Evolutionary conservation across 2,113 vertebrate species (phyloP).

Genomic region (Polypterus bichir): DNA sequence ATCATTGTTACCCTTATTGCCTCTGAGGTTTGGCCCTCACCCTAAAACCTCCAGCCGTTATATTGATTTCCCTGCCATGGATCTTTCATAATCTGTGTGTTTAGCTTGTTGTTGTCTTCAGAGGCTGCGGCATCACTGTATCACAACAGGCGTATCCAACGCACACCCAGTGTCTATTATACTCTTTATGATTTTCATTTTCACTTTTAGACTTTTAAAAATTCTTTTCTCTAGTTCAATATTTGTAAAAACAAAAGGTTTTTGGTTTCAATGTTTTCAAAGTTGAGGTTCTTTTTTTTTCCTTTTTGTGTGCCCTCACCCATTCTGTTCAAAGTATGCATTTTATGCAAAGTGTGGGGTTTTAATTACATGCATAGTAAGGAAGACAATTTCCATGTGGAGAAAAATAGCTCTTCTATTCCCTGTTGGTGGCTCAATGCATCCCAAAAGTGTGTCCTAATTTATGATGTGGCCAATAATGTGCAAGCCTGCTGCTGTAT

Average conservation of each 20-base stretch:
- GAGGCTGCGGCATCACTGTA: no score
- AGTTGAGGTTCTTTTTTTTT: conserved; percentile 2
- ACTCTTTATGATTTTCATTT: no score
- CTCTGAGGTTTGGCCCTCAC: no score
- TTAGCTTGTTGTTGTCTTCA: no score
- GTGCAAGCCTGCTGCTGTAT: conserved; percentile 22
- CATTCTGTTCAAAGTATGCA: neutral
- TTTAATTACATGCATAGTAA: conserved; percentile 16
- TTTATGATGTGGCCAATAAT: conserved; percentile 26
- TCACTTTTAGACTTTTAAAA: no score
- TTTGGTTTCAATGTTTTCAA: neutral
- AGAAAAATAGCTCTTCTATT: conserved; percentile 26
- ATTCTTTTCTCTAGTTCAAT: no score
- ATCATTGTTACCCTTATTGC: no score
- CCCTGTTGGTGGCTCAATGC: conserved; percentile 20
- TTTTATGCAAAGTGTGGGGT: conserved; percentile 6
- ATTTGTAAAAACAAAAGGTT: neutral
- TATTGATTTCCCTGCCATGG: no score
- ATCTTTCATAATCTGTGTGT: no score
- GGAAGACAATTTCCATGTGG: conserved; percentile 31
- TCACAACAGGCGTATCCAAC: no score
- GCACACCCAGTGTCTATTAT: no score
- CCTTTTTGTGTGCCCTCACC: conserved; percentile 13
- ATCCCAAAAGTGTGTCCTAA: conserved; percentile 31
- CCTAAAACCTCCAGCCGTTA: no score